Percentiles rank a stretch among this genome's conserved stretches.
phyloP scores from a whole-genome alignment of 2,888 invertebrate genomes.

The Drosophila flavopinicola region DNA sequence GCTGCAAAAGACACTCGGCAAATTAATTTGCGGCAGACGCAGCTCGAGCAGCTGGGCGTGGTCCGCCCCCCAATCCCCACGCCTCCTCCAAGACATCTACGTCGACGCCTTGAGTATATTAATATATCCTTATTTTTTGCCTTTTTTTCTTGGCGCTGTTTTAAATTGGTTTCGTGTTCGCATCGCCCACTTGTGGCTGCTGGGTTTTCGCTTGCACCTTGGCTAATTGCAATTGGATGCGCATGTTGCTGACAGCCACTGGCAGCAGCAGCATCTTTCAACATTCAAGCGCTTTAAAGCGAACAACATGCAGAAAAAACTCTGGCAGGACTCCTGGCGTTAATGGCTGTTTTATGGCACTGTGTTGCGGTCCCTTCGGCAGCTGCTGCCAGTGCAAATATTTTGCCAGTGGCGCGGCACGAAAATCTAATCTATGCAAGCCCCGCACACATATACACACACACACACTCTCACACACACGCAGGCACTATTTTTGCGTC shows the following conservation, averaged over 20 bases:
- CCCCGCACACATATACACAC: conserved; percentile 25
- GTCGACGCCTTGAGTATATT: conserved; percentile 45
- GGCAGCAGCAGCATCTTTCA: conserved; percentile 20
- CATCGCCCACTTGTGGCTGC: conserved; percentile 46
- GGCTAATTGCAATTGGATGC: conserved; percentile 82
- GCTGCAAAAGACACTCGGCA: conserved; percentile 63
- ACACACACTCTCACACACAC: conserved; percentile 25
- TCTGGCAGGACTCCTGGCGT: conserved; percentile 67
- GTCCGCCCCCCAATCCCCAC: conserved; percentile 16
- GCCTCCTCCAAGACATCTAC: conserved; percentile 29
- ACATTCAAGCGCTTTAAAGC: conserved; percentile 67
- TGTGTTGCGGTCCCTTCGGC: conserved; percentile 62
- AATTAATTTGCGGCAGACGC: conserved; percentile 80
- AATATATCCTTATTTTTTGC: conserved; percentile 22
- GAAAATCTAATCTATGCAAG: conserved; percentile 76
- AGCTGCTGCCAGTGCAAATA: conserved; percentile 60
- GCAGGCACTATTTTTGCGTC: conserved; percentile 54
- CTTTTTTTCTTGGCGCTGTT: conserved; percentile 20
- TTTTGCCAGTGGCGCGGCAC: conserved; percentile 44
- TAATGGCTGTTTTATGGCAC: conserved; percentile 81
- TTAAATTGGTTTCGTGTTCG: conserved; percentile 72
- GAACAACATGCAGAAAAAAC: background rate
- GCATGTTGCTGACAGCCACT: conserved; percentile 82
- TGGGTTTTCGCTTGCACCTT: conserved; percentile 79
- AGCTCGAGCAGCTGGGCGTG: conserved; percentile 77